phyloP scores from a whole-genome alignment of 2,113 vertebrate species.

The Thamnaconus septentrionalis region DNA sequence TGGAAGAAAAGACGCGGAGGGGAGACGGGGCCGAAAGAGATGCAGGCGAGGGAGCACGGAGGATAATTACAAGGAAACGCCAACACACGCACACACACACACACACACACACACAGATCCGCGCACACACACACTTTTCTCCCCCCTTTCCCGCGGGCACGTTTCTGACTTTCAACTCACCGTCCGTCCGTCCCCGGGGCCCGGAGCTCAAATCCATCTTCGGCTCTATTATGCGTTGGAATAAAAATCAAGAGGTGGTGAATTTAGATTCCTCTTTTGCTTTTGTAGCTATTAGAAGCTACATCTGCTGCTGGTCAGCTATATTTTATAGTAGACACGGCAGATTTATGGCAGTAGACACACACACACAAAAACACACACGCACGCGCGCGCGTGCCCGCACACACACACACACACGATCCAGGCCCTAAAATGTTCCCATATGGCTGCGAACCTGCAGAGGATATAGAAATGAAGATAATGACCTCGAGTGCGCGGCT shows the following conservation, averaged over 20 bases:
- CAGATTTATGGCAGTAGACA: slow-evolving; percentile 73
- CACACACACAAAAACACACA: slow-evolving; percentile 17
- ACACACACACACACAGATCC: too few relatives aligned
- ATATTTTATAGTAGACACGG: slow-evolving; percentile 79
- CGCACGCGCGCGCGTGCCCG: slow-evolving; percentile 34
- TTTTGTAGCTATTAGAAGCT: slow-evolving; percentile 59
- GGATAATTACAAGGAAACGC: slow-evolving; percentile 50
- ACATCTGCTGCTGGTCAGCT: slow-evolving; percentile 77
- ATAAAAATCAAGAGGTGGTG: slow-evolving; percentile 55
- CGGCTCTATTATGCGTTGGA: slow-evolving; percentile 25
- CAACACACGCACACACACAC: neutral
- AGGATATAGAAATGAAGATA: slow-evolving; percentile 76
- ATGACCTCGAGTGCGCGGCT: slow-evolving; percentile 67
- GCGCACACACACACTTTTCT: neutral
- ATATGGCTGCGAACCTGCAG: slow-evolving; percentile 73
- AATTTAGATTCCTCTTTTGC: slow-evolving; percentile 55
- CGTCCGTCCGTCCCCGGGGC: slow-evolving; percentile 31
- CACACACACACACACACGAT: slow-evolving; percentile 37
- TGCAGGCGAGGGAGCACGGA: slow-evolving; percentile 9
- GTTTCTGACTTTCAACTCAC: slow-evolving; percentile 18
- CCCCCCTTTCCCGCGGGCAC: slow-evolving; percentile 6
- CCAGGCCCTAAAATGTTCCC: slow-evolving; percentile 75
- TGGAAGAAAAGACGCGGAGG: slow-evolving; percentile 48
- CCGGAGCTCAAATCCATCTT: slow-evolving; percentile 38
- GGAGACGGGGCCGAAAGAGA: slow-evolving; percentile 41